Conservation (phyloP, 1,140 invertebrate species). For the Drosophila tristis region DNA sequence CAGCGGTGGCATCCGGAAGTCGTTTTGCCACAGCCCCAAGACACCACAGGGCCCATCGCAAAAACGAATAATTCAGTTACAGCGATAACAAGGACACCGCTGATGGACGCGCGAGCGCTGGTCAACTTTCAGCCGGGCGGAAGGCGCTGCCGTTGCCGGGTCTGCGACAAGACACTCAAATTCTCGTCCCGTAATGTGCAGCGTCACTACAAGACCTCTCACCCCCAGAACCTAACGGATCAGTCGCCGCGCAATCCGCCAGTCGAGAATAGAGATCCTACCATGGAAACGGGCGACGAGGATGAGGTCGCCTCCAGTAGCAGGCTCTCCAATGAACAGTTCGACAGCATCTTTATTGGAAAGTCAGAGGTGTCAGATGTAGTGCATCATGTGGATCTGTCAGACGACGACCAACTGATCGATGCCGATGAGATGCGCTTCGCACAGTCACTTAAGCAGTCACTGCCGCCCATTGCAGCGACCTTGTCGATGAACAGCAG, state of each 20-base stretch:
- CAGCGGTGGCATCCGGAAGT: conserved; percentile 10
- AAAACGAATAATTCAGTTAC: not conserved
- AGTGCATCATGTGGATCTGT: conserved; percentile 7
- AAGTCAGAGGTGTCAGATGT: conserved; percentile 40
- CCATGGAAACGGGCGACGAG: not conserved
- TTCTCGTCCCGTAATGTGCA: conserved; percentile 9
- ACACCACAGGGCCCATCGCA: not conserved
- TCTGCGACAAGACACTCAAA: conserved; percentile 16
- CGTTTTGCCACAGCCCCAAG: not conserved
- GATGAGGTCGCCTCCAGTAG: conserved; percentile 1
- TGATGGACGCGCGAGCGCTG: conserved; percentile 5
- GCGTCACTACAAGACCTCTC: conserved; percentile 11
- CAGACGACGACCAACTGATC: not conserved
- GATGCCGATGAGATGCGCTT: not conserved
- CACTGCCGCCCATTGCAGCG: no score
- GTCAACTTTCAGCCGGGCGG: not conserved
- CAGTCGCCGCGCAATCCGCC: not conserved
- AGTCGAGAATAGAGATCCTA: not conserved
- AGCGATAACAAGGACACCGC: not conserved
- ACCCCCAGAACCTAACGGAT: conserved; percentile 2
- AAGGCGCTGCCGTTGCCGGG: conserved; percentile 3
- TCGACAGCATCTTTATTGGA: conserved; percentile 32
- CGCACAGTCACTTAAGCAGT: no score
- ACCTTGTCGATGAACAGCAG: not conserved
- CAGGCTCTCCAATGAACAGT: conserved; percentile 11